phyloP scores from a whole-genome alignment of 2,113 vertebrate genomes.

The Ceuthmochares aereus region DNA sequence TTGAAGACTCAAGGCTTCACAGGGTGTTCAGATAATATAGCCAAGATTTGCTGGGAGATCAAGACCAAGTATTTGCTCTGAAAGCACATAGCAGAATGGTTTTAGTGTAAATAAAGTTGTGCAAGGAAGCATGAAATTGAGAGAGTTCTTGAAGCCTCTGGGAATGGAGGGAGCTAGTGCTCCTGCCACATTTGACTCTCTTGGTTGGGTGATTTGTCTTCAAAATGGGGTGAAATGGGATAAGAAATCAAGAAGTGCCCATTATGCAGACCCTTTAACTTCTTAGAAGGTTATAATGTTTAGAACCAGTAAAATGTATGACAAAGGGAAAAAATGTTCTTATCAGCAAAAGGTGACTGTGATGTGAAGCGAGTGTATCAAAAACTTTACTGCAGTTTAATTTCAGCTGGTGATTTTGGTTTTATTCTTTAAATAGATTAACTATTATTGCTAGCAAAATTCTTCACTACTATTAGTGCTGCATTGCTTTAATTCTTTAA shows the following conservation, averaged over 20 bases:
- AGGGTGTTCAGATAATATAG: conserved; percentile 53
- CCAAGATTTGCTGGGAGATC: conserved; percentile 69
- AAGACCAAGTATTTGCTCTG: conserved; percentile 72
- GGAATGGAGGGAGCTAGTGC: conserved; percentile 67
- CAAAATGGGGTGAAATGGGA: conserved; percentile 49
- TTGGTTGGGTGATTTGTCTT: conserved; percentile 68
- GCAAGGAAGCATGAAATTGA: conserved; percentile 83
- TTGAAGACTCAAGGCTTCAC: conserved; percentile 40
- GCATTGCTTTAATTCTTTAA: neutral
- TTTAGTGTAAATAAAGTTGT: conserved; percentile 80
- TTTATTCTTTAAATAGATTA: neutral
- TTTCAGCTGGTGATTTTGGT: neutral
- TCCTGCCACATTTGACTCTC: conserved; percentile 67
- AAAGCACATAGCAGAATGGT: conserved; percentile 66
- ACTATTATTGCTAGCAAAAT: neutral
- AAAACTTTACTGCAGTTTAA: neutral
- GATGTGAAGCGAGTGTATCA: neutral
- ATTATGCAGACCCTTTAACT: conserved; percentile 25
- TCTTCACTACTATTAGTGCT: neutral
- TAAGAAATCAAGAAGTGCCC: conserved; percentile 57
- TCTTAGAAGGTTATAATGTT: conserved; percentile 5
- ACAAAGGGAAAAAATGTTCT: neutral
- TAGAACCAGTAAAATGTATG: neutral
- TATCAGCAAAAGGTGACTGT: neutral
- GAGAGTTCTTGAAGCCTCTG: conserved; percentile 72